Conservation (phyloP, 2,888 invertebrate genomes). For the Gerris lacustris region DNA sequence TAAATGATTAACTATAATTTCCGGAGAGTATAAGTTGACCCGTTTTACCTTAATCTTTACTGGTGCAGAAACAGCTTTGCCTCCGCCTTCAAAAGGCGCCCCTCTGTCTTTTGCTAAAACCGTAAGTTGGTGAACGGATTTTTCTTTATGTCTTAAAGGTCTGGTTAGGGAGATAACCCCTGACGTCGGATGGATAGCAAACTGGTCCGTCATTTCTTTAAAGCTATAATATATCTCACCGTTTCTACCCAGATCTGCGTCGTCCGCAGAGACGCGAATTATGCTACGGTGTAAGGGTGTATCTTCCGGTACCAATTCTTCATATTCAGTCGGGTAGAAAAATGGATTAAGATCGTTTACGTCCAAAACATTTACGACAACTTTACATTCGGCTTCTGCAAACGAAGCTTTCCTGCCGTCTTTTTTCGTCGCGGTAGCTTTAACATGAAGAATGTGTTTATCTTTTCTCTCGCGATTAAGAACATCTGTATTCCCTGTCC, state of each 20-base stretch:
- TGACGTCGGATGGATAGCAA: slow-evolving; percentile 85
- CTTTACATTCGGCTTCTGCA: slow-evolving; percentile 49
- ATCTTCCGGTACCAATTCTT: slow-evolving; percentile 76
- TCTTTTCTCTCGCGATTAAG: slow-evolving; percentile 87
- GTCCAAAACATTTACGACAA: slow-evolving; percentile 62
- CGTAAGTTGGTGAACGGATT: slow-evolving; percentile 56
- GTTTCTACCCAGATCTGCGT: slow-evolving; percentile 90
- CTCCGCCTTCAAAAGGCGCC: slow-evolving; percentile 45
- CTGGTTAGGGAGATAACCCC: slow-evolving; percentile 76
- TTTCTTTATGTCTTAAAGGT: slow-evolving; percentile 57
- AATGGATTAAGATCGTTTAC: slow-evolving; percentile 87
- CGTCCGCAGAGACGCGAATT: slow-evolving; percentile 71
- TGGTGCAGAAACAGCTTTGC: slow-evolving; percentile 57
- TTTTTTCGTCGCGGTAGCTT: slow-evolving; percentile 51
- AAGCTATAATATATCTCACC: slow-evolving; percentile 96
- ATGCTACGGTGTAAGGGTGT: slow-evolving; percentile 71
- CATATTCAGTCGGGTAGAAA: slow-evolving; percentile 81
- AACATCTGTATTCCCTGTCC: slow-evolving; percentile 74
- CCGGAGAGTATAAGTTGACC: slow-evolving; percentile 77
- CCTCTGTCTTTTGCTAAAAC: slow-evolving; percentile 83
- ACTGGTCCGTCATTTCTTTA: slow-evolving; percentile 63
- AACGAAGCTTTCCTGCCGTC: slow-evolving; percentile 41
- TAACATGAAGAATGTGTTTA: slow-evolving; percentile 63
- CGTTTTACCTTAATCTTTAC: slow-evolving; percentile 62
- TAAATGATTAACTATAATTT: slow-evolving; percentile 64